These are phyloP conservation scores for Muntiacus reevesi DNA, from an alignment of 2,113 vertebrate species.

Conservation along the genomic window DNA sequence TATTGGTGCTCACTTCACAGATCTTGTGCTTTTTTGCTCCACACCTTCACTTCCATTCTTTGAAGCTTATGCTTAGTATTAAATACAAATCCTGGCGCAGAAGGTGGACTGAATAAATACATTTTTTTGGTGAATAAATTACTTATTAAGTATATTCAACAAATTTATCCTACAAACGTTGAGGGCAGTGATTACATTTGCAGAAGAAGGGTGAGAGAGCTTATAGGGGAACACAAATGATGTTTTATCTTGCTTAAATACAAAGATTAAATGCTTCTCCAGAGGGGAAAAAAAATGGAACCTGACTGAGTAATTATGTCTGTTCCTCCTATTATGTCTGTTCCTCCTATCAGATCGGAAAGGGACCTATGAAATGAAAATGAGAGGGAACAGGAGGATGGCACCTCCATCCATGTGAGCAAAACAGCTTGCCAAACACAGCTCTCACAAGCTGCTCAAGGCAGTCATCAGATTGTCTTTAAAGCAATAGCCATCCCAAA, in stretches of 20 bases:
- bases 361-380: neutral
- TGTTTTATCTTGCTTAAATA: neutral
- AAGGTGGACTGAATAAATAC: neutral
- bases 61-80: neutral
- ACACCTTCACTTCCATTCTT: neutral
- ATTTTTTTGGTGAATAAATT: neutral
- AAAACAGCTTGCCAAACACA: neutral
- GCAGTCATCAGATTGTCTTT: neutral
- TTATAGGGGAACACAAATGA: neutral
- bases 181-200: neutral
- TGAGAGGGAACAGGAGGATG: neutral
- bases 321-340: neutral
- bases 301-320: neutral
- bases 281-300: neutral
- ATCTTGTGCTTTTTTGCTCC: accelerated
- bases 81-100: neutral
- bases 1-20: neutral
- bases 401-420: neutral
- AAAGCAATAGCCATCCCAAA: neutral
- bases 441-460: neutral
- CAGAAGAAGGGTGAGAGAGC: neutral
- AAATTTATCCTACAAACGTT: neutral
- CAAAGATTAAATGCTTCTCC: neutral
- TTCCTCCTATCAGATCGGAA: neutral
- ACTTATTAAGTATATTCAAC: neutral